Percentiles rank a stretch among this genome's conserved stretches.
Conservation (phyloP, 2,113 vertebrate species). For the Propithecus coquereli region DNA sequence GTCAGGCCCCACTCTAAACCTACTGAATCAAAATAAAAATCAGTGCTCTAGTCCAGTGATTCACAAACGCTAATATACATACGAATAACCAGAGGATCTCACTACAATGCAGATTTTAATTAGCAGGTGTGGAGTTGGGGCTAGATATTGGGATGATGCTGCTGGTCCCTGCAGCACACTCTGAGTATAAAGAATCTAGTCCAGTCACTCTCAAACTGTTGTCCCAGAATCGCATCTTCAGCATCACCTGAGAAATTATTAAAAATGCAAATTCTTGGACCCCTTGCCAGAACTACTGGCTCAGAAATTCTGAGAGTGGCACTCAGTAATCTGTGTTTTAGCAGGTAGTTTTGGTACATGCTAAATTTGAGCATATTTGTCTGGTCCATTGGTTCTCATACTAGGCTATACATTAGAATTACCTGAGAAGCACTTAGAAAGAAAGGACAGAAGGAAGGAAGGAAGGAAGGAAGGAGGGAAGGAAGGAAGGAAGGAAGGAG, state of each 20-base stretch:
- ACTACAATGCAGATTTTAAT: neutral
- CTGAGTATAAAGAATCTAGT: neutral
- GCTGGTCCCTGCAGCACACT: neutral
- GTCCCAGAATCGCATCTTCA: neutral
- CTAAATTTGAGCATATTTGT: neutral
- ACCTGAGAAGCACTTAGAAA: neutral
- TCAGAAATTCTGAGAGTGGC: neutral
- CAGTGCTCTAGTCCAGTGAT: neutral
- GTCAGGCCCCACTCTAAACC: neutral
- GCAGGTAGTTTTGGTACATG: neutral
- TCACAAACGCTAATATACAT: neutral
- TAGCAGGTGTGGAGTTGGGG: neutral
- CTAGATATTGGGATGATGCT: neutral
- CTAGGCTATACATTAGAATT: neutral
- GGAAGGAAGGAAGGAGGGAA: too few relatives aligned
- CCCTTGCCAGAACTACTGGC: neutral
- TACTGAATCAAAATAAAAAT: neutral
- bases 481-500: too few relatives aligned
- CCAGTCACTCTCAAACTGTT: neutral
- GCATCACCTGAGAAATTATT: neutral
- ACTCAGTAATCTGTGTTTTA: neutral
- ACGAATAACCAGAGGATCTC: neutral
- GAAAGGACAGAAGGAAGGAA: too few relatives aligned
- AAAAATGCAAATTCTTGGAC: neutral
- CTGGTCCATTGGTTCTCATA: neutral